phyloP scores from a whole-genome alignment of 1,140 invertebrate genomes.

The Physella acuta region DNA sequence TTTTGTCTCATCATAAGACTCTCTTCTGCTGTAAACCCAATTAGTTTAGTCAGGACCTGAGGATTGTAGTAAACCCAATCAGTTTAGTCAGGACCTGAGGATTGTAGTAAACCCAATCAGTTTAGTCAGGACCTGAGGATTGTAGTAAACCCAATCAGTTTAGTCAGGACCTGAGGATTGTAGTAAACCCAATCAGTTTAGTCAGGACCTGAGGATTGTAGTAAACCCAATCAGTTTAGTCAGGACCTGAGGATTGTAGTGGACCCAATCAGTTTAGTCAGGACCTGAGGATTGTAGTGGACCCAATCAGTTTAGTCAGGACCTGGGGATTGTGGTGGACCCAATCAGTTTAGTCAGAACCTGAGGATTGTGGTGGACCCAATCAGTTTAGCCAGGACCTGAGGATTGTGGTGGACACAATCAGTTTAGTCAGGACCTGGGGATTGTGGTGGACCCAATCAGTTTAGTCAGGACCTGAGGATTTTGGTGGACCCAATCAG shows the following conservation, averaged over 20 bases:
- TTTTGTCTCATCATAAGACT: slow-evolving; percentile 23
- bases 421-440: neutral
- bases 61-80: neutral
- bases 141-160: too few species aligned
- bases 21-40: slow-evolving; percentile 34
- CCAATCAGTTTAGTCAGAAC: too few species aligned
- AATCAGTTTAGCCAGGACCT: neutral
- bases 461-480: slow-evolving; percentile 33
- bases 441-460: slow-evolving; percentile 33
- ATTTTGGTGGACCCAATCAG: neutral
- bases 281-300: neutral
- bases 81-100: neutral
- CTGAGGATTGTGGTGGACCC: too few species aligned
- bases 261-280: neutral
- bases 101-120: neutral
- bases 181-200: too few species aligned
- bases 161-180: too few species aligned
- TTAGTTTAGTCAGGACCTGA: slow-evolving; percentile 33
- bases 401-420: neutral
- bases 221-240: too few species aligned
- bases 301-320: neutral
- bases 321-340: neutral
- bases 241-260: too few species aligned
- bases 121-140: too few species aligned
- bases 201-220: too few species aligned